phyloP scores from a whole-genome alignment of 37 sponge, comb jelly and placozoan genomes.

The Theonella swinhoei region DNA sequence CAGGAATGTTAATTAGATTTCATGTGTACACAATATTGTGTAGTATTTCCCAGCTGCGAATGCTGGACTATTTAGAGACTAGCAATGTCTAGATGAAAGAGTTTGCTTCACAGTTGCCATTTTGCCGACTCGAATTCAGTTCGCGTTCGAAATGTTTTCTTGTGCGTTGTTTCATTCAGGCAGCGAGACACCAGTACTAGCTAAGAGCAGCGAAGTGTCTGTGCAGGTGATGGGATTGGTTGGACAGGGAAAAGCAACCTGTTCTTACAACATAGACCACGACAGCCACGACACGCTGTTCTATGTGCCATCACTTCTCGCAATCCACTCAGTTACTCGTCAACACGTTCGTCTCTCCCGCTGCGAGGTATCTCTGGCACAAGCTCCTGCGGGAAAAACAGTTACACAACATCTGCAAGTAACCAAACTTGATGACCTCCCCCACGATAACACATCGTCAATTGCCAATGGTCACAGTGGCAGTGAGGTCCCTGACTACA shows the following conservation, averaged over 20 bases:
- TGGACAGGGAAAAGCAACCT: slow-evolving; percentile 29
- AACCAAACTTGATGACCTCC: background rate
- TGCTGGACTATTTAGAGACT: slow-evolving; percentile 9
- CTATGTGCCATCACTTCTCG: slow-evolving; percentile 32
- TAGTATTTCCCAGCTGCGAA: no score
- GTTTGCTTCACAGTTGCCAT: background rate
- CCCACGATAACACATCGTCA: background rate
- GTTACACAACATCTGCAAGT: background rate
- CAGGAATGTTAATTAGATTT: background rate
- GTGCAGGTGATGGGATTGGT: slow-evolving; percentile 17
- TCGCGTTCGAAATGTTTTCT: slow-evolving; percentile 50
- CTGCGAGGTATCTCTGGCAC: slow-evolving; percentile 7
- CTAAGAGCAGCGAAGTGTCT: slow-evolving; percentile 6
- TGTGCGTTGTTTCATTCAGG: slow-evolving; percentile 14
- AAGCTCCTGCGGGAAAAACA: background rate
- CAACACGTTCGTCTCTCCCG: slow-evolving; percentile 36
- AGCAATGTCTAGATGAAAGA: background rate
- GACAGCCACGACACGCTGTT: slow-evolving; percentile 10
- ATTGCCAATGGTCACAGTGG: background rate
- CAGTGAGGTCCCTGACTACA: background rate
- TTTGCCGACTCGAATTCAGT: no score
- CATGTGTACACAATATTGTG: background rate
- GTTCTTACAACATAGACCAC: slow-evolving; percentile 3
- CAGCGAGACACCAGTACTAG: slow-evolving; percentile 3
- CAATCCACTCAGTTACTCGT: slow-evolving; percentile 10